phyloP scores from a whole-genome alignment of 2,888 invertebrate genomes.

The Diaperis boleti region DNA sequence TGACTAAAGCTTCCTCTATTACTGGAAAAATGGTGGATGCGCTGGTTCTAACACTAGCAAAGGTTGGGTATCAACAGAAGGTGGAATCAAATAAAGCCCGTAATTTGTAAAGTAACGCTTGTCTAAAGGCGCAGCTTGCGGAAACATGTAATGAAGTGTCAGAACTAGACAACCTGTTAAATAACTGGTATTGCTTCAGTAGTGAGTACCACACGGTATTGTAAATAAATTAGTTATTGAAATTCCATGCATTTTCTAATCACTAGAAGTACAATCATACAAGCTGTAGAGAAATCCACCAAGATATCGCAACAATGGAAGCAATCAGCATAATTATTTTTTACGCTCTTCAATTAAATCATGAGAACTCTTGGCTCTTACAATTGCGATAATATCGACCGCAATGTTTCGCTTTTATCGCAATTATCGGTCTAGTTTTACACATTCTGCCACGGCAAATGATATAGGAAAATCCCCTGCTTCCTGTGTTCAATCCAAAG shows the following conservation, averaged over 20 bases:
- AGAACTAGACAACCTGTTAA: too few relatives aligned
- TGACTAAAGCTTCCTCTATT: neutral
- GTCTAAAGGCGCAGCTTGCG: too few relatives aligned
- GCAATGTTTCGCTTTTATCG: neutral
- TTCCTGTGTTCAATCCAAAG: constrained; percentile 9
- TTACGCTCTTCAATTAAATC: neutral
- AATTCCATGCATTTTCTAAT: too few relatives aligned
- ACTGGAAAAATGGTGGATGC: constrained; percentile 20
- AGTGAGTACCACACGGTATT: too few relatives aligned
- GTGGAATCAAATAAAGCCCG: neutral
- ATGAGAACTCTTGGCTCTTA: neutral
- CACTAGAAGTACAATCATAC: too few relatives aligned
- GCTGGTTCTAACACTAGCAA: constrained; percentile 11
- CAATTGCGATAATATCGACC: neutral
- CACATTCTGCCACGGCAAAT: constrained; percentile 17
- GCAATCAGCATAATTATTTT: neutral
- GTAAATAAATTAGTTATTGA: too few relatives aligned
- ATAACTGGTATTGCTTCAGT: too few relatives aligned
- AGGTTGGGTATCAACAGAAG: neutral
- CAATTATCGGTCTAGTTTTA: constrained; percentile 12
- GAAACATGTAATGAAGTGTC: too few relatives aligned
- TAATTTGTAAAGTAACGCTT: too few relatives aligned
- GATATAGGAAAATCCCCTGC: constrained; percentile 9
- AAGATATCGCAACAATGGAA: neutral
- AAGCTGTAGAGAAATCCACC: neutral